Conservation (phyloP, 2,797 vertebrate genomes). For the Artibeus jamaicensis region DNA sequence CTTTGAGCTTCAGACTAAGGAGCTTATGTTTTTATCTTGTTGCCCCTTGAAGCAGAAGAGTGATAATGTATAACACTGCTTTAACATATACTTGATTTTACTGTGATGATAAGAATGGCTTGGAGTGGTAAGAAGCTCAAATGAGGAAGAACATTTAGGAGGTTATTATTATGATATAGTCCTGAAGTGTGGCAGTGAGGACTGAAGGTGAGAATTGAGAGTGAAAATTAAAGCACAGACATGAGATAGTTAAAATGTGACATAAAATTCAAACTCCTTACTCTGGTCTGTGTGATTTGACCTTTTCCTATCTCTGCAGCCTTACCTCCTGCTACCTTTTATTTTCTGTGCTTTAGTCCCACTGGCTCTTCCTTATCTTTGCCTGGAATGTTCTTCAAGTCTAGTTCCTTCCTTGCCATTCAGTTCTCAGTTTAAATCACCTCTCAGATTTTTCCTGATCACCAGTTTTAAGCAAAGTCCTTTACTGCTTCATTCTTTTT, state of each 20-base stretch:
- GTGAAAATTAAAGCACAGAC: not conserved
- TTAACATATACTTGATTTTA: constrained; percentile 13
- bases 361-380: not conserved
- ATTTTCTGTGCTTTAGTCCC: not conserved
- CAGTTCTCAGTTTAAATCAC: not conserved
- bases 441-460: not conserved
- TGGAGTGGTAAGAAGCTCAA: not conserved
- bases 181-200: not conserved
- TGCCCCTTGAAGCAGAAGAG: not conserved
- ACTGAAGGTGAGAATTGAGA: not conserved
- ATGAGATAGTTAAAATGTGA: not conserved
- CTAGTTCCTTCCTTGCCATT: not conserved
- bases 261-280: not conserved
- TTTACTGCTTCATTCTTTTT: not conserved
- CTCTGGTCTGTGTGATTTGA: not conserved
- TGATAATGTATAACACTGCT: not conserved
- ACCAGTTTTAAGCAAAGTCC: not conserved
- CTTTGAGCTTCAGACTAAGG: not conserved
- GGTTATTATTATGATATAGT: not conserved
- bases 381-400: not conserved
- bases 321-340: not conserved
- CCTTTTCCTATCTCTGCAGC: not conserved
- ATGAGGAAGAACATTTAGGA: not conserved
- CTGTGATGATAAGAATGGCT: not conserved
- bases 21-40: not conserved